Conservation (phyloP, 2,113 vertebrate genomes). For the Sciurus niger region DNA sequence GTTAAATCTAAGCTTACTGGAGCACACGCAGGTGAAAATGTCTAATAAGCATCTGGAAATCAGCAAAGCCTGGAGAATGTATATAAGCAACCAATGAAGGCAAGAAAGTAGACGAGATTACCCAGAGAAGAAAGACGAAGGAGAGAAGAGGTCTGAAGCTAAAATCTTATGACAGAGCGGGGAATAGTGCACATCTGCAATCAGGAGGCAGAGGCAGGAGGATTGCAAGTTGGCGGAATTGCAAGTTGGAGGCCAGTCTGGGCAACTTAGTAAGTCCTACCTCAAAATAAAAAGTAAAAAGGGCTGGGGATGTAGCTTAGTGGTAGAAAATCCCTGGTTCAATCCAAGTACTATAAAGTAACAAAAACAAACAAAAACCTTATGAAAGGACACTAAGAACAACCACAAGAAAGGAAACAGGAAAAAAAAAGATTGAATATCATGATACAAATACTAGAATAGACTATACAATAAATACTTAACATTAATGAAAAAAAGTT, state of each 20-base stretch:
- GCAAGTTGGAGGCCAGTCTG: too few species aligned
- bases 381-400: not conserved
- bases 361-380: not conserved
- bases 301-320: too few species aligned
- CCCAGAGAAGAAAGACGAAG: not conserved
- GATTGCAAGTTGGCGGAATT: too few species aligned
- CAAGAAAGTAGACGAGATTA: not conserved
- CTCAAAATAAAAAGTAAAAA: too few species aligned
- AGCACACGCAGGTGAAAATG: constrained; percentile 2
- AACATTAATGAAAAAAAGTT: constrained; percentile 1
- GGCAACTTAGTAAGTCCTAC: too few species aligned
- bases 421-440: constrained; percentile 38
- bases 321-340: too few species aligned
- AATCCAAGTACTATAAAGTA: too few species aligned
- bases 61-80: not conserved
- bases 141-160: not conserved
- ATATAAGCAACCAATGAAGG: not conserved
- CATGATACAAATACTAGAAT: not conserved
- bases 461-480: constrained; percentile 12
- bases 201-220: too few species aligned
- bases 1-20: not conserved
- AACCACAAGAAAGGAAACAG: constrained; percentile 5
- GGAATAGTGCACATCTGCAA: too few species aligned
- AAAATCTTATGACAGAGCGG: not conserved
- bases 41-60: constrained; percentile 3